phyloP scores from a whole-genome alignment of 2,888 invertebrate species.

The Azorinus chamasolen region DNA sequence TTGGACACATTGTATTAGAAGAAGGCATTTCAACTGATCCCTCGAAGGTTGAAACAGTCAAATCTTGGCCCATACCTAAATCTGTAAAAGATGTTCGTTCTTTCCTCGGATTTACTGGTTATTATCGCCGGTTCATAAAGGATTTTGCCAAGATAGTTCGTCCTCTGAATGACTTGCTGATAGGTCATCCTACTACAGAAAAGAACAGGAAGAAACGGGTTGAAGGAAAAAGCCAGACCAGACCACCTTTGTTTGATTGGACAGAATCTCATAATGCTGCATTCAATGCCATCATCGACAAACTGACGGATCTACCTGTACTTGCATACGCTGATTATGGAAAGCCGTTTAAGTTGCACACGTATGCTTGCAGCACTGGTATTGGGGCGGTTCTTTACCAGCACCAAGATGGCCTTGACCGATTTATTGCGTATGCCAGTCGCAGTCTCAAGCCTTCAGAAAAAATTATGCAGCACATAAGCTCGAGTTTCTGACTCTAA shows the following conservation, averaged over 20 bases:
- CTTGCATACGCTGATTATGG: conserved; percentile 29
- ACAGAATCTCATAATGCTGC: conserved; percentile 5
- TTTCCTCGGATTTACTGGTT: conserved; percentile 29
- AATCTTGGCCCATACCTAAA: conserved; percentile 25
- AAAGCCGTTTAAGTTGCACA: conserved; percentile 19
- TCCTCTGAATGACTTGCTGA: conserved; percentile 24
- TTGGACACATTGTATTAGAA: conserved; percentile 21
- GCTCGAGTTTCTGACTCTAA: conserved; percentile 36
- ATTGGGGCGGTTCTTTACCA: conserved; percentile 29
- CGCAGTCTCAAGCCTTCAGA: conserved; percentile 16
- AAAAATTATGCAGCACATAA: conserved; percentile 26
- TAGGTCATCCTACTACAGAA: conserved; percentile 16
- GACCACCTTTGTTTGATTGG: conserved; percentile 16
- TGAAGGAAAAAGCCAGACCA: background rate
- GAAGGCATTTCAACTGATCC: conserved; percentile 30
- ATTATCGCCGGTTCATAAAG: conserved; percentile 23
- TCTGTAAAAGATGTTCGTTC: conserved; percentile 17
- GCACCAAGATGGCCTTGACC: conserved; percentile 1
- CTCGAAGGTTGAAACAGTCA: conserved; percentile 18
- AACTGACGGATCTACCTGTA: conserved; percentile 15
- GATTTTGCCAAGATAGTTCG: conserved; percentile 6
- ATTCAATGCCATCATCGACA: conserved; percentile 12
- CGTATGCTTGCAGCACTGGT: conserved; percentile 16
- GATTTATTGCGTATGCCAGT: conserved; percentile 31
- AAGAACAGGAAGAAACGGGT: background rate